A percentile compares a stretch with the other conserved stretches of the same genome.
These are phyloP conservation scores for Idaea dimidiata DNA, from an alignment of 2,888 invertebrate species.

Conservation along the genomic window DNA sequence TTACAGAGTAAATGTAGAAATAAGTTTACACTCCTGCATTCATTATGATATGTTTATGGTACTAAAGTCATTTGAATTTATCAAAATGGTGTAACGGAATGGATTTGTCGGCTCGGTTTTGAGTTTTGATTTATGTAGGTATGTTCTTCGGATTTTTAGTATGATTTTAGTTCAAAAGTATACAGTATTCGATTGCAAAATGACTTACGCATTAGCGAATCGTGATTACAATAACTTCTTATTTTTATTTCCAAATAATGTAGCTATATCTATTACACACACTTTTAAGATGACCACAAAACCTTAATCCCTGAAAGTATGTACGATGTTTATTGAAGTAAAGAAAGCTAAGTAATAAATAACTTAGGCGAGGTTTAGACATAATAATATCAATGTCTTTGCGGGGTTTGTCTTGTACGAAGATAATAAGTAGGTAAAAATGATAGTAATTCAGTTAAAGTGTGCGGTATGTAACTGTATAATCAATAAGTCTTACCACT, in stretches of 20 bases:
- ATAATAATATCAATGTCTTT: too few species aligned
- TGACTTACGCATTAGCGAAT: too few species aligned
- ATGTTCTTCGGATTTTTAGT: neutral
- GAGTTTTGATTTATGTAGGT: neutral
- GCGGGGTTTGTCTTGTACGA: too few species aligned
- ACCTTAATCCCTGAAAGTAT: too few species aligned
- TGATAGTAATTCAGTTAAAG: neutral
- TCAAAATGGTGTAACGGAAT: conserved; percentile 7
- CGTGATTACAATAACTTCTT: too few species aligned
- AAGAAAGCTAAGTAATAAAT: too few species aligned
- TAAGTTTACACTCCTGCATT: conserved; percentile 28
- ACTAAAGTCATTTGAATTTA: conserved; percentile 27
- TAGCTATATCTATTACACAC: too few species aligned
- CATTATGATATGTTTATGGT: conserved; percentile 32
- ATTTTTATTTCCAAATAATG: too few species aligned
- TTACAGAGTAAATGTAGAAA: conserved; percentile 29
- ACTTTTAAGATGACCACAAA: too few species aligned
- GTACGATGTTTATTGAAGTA: too few species aligned
- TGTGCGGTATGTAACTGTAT: neutral
- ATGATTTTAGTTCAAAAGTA: neutral
- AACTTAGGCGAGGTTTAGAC: too few species aligned
- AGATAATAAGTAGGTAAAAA: neutral
- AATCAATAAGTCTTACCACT: neutral
- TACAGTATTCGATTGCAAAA: neutral
- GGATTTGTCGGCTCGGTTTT: neutral